A percentile compares a stretch with the other conserved stretches of the same genome.
Conservation (phyloP, 2,113 vertebrate genomes). For the Microcebus jonahi region DNA sequence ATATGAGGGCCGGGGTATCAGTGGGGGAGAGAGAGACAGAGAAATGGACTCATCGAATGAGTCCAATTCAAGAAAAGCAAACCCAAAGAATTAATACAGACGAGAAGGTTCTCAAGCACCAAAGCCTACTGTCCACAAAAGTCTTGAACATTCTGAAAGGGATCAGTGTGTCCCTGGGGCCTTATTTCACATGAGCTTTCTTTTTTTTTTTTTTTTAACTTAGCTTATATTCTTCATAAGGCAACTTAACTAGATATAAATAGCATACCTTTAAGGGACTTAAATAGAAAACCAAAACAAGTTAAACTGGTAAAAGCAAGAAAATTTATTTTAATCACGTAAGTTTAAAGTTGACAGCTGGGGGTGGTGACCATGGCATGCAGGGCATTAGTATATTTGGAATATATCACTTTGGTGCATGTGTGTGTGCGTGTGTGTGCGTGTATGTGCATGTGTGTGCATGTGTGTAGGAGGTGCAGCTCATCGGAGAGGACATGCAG, state of each 20-base stretch:
- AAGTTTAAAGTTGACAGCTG: neutral
- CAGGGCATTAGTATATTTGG: neutral
- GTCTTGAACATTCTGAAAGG: neutral
- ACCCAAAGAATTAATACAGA: neutral
- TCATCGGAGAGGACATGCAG: neutral
- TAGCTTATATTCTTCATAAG: neutral
- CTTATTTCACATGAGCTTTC: neutral
- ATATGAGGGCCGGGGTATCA: no score
- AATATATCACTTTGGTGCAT: neutral
- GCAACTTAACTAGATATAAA: neutral
- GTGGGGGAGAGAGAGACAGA: no score
- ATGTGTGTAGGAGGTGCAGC: rapidly evolving
- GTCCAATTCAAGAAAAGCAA: neutral
- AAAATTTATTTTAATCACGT: neutral
- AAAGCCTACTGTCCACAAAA: neutral
- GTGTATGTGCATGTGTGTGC: neutral
- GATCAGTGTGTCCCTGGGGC: neutral
- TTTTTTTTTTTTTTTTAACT: neutral
- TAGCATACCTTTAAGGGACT: neutral
- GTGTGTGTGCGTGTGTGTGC: no score
- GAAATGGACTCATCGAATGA: neutral
- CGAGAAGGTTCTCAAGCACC: neutral
- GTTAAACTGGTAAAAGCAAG: neutral
- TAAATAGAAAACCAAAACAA: neutral
- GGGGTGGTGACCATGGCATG: no score